Base-by-base conservation (phyloP, 2,888 invertebrate species). In the Synergus umbraculus region DNA sequence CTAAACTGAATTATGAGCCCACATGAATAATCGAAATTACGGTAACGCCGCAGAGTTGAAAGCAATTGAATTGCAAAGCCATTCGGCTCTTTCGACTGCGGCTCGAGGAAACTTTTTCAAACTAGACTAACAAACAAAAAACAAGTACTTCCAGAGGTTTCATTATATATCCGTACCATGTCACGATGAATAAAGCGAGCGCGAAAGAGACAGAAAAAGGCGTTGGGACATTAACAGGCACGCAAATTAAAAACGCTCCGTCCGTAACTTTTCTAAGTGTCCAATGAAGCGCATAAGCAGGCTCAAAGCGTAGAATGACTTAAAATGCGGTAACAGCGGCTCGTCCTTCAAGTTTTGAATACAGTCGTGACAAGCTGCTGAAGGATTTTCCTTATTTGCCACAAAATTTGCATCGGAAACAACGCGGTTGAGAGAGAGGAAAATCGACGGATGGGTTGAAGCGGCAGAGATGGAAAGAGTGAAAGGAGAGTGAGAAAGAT, bases 371-470 rank as follows among this genome's bases (percentile, higher is more conserved):
- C 22, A 63, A 43, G 60, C 54, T 43, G n/a, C 66, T 43, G 18
- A 43, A 66, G 76, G 18, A 76, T 81, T 49, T 41, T 76, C 69
- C 58, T 77, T 43, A 49, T 64, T 64, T 77, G 44, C 44, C 22
- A 54, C 18, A 64, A 76, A 79, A 83, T 79, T 79, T 79, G 77
- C 79, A 81, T 78, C 67, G 76, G 77, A 79, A 81, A 79, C 77
- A 78, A 76, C 76, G 49, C 37, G 79, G 44, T 5, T 44, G 41
- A 69, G 22, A 60, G 54, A 80, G 78, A 77, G 76, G 63, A 80
- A 79, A 69, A 49, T 29, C 43, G 37, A 18, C 37, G 29, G 58
- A n/a, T 4, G 8, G 10, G 29, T 15, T 43, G 4, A 44, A 37
- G 60, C 12, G 54, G 4, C 37, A 13, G 12, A 37, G 49, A 60